Percentiles rank a stretch among this genome's conserved stretches.
These are phyloP conservation scores for Lepidurus packardi DNA, from an alignment of 1,140 invertebrate genomes.

Conservation along the genomic window DNA sequence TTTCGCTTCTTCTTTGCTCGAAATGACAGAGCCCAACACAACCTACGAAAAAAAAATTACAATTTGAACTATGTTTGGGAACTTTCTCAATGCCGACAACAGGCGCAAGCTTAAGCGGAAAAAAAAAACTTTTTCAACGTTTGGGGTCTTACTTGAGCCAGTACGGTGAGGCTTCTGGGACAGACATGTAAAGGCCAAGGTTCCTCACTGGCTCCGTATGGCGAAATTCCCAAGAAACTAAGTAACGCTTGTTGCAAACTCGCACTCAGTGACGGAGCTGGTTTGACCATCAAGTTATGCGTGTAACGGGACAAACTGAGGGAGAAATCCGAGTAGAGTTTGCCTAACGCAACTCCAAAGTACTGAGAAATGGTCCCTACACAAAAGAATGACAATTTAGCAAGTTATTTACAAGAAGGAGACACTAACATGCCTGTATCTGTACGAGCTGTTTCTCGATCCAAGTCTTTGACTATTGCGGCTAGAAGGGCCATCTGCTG, in stretches of 20 bases:
- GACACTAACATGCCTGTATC: constrained; percentile 57
- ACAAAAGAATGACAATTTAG: constrained; percentile 37
- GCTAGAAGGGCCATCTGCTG: constrained; percentile 75
- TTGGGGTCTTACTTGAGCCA: constrained; percentile 55
- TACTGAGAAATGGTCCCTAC: constrained; percentile 66
- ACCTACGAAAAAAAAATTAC: neutral
- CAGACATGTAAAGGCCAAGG: constrained; percentile 79
- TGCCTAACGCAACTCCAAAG: constrained; percentile 61
- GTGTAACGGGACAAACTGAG: constrained; percentile 70
- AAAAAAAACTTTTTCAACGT: constrained; percentile 1
- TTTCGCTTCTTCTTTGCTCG: constrained; percentile 50
- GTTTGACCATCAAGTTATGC: constrained; percentile 73
- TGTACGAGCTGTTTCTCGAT: constrained; percentile 72
- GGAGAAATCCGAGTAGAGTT: constrained; percentile 72
- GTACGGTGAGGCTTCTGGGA: constrained; percentile 72
- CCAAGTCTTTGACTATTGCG: constrained; percentile 75
- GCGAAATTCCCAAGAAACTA: constrained; percentile 67
- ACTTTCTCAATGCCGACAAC: too few species aligned
- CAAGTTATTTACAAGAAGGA: constrained; percentile 1
- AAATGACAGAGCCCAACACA: neutral
- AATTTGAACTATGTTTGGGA: too few species aligned
- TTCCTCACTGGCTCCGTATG: constrained; percentile 53
- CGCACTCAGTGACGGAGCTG: constrained; percentile 54
- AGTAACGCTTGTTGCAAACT: constrained; percentile 65
- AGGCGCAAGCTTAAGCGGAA: neutral